These are phyloP conservation scores for Catostylus mosaicus DNA, from an alignment of 30 jellyfish, hydroid and myxozoan species.

Conservation along the genomic window DNA sequence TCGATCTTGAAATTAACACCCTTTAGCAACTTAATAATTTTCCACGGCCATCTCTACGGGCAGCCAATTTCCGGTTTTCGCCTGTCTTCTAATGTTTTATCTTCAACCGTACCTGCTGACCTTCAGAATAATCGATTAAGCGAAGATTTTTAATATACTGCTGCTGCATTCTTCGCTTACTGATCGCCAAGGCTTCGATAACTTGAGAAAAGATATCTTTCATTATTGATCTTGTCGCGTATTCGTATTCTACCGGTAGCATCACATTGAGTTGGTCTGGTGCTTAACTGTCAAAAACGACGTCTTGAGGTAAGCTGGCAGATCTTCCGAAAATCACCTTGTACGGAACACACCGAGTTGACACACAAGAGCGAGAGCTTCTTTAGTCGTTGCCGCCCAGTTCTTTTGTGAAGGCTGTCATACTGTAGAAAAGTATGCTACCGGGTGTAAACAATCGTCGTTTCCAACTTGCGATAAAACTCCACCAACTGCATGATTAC, in stretches of 20 bases:
- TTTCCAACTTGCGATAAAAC: constrained; percentile 39
- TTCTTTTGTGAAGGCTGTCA: constrained; percentile 45
- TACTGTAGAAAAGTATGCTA: constrained; percentile 52
- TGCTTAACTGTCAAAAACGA: neutral
- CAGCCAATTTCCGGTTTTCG: constrained; percentile 13
- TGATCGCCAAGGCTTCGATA: no score
- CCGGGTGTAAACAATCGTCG: constrained; percentile 36
- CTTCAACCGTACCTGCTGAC: constrained; percentile 31
- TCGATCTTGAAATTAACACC: constrained; percentile 17
- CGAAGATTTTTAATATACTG: constrained; percentile 41
- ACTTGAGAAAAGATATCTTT: no score
- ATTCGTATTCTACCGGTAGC: constrained; percentile 2
- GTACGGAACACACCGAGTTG: constrained; percentile 30
- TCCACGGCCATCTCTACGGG: constrained; percentile 30
- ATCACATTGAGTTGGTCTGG: constrained; percentile 10
- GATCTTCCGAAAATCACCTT: constrained; percentile 42
- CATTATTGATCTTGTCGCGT: no score
- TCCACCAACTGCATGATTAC: constrained; percentile 53
- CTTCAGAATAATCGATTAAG: constrained; percentile 13
- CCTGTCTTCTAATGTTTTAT: constrained; percentile 27
- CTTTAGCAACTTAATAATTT: neutral
- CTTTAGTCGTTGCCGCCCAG: constrained; percentile 49
- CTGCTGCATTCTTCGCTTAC: constrained; percentile 31
- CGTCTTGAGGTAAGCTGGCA: constrained; percentile 35
- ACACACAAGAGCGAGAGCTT: constrained; percentile 50